Base-by-base conservation (phyloP, 2,113 vertebrate genomes). In the Colaptes auratus region DNA sequence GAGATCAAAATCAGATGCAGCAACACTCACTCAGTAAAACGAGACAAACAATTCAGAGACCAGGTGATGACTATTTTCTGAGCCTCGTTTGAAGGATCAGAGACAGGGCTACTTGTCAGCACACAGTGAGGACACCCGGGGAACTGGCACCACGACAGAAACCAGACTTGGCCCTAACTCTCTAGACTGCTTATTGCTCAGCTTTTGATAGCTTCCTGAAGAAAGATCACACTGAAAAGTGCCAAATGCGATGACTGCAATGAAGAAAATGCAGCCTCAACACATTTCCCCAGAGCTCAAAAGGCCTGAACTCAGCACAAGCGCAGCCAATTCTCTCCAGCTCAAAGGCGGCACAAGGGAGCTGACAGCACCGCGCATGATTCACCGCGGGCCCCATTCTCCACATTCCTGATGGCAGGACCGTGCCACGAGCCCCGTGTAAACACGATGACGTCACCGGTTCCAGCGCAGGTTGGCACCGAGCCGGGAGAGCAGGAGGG, bases 231-330 rank as follows among this genome's bases (percentile, higher is more conserved):
- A 95, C 98, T 81, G 98, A 97, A 98, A 98, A 98, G 97, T 69
- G 98, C 98, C 98, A 98, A 98, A 98, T 90, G 75, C 94, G 58
- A 53, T 13, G 85, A 88, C 96, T 94, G 94, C 95, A 92, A 89
- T 21, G 93, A 46, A 86, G 93, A 97, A 99, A 99, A 97, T 98
- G 98, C 98, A 98, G 98, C 97, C 98, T 99, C 98, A 31, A 98
- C 98, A 98, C 98, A 98, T 99, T 98, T 98, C 96, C 61, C 91
- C 89, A 18, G 90, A 82, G 92, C 93, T 83, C 92, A 89, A 97
- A 98, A 98, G 94, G 92, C 96, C 98, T 98, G 98, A 98, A 97
- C 98, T 99, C 98, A 99, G 98, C 98, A 99, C 79, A 95, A 97
- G 97, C 36, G 17, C 82, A 86, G 97, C 96, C 97, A 96, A 92